Evolutionary conservation across 1,140 invertebrate species (phyloP).

Genomic region (Ips typographus): DNA sequence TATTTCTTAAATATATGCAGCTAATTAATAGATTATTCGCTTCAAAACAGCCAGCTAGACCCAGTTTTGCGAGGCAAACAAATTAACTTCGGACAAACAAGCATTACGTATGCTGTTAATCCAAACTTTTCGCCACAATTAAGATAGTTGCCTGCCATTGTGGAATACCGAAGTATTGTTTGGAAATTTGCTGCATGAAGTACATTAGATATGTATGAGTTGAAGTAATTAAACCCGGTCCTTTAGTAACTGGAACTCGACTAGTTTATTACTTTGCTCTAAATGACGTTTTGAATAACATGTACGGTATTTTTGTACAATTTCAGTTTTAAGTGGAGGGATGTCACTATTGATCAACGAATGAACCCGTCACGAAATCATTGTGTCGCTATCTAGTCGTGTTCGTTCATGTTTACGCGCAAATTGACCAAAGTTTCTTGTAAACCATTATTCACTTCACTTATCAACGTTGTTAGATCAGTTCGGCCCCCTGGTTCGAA

Average conservation of each 20-base stretch:
- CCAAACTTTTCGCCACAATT: constrained; percentile 19
- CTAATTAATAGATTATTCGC: too few species aligned
- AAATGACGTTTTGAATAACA: too few species aligned
- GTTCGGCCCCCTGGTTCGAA: constrained; percentile 24
- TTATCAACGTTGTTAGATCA: constrained; percentile 40
- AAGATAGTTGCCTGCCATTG: constrained; percentile 17
- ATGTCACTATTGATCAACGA: not conserved
- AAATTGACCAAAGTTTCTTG: constrained; percentile 45
- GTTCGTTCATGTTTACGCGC: constrained; percentile 25
- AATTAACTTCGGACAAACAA: constrained; percentile 21
- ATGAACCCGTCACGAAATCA: constrained; percentile 5
- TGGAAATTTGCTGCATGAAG: constrained; percentile 4
- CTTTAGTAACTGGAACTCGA: too few species aligned
- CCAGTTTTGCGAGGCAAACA: not conserved
- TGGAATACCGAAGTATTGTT: constrained; percentile 11
- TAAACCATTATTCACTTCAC: constrained; percentile 42
- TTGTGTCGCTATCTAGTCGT: constrained; percentile 8
- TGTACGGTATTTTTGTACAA: too few species aligned
- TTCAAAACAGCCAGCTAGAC: too few species aligned
- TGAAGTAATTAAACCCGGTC: not conserved
- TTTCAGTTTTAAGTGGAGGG: too few species aligned
- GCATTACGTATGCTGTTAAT: constrained; percentile 15
- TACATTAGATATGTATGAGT: not conserved
- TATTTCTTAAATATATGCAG: too few species aligned
- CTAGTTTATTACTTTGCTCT: too few species aligned